Base-by-base conservation (phyloP, 2,797 vertebrate species). In the Chiloscyllium punctatum region DNA sequence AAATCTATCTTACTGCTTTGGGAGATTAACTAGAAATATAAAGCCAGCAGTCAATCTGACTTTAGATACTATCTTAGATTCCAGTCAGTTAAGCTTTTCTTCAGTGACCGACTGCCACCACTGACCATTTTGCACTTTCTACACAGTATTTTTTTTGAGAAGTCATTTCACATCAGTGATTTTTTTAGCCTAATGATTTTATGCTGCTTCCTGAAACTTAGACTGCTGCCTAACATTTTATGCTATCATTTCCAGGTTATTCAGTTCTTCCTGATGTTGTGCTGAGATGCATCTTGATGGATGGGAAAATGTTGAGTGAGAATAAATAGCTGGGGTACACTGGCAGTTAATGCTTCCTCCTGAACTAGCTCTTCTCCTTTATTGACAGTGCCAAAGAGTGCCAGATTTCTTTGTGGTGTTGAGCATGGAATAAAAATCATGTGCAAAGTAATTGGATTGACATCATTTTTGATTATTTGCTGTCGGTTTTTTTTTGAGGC, bases 131-230 rank as follows among this genome's bases (percentile, higher is more conserved):
- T 68, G 62, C 18, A 21, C 90, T 68, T 92, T 68, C n/a, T 23
- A n/a, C 30, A 11, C 33, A 23, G 33, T 23, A 84, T 37, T 68
- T 92, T 92, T 66, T 92, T 92, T 68, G 37, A 68, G 62, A 92
- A 92, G 62, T 37, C 57, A 92, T 68, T 92, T 42, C n/a, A 25
- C 16, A n/a, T 25, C 90, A 92, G 68, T 92, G 90, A 92, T 68
- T 68, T 37, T 92, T 92, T 68, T 82, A 66, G n/a, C 33, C 8
- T 92, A 33, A 21, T 33, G 37, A 92, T 68, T 92, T 92, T 68
- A 91, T 91, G n/a, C 11, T 92, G 16, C 11, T 92, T 69, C 33
- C 62, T 92, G 90, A 68, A 37, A 68, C 2, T 66, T 92, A 68
- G 88, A 16, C 88, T 21, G 15, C 23, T 92, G 62, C 8, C 8